These are phyloP conservation scores for Nesoenas mayeri DNA, from an alignment of 2,113 vertebrate species.

Conservation along the genomic window DNA sequence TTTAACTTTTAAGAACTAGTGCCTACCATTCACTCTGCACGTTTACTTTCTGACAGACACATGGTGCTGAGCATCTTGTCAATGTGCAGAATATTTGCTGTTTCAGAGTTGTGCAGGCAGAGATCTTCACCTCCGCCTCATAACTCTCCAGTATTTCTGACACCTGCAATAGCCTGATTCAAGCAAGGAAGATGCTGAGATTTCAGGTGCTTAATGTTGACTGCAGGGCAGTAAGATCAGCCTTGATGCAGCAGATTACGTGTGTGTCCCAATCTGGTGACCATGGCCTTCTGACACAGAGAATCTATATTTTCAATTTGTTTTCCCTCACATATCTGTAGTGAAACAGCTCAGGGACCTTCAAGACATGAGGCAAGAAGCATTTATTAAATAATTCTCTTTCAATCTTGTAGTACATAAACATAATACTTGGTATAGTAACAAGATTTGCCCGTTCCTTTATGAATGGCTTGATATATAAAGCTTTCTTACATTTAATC, in stretches of 20 bases:
- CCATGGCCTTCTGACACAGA: background rate
- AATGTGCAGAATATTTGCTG: background rate
- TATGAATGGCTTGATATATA: background rate
- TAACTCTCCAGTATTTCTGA: background rate
- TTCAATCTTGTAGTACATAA: background rate
- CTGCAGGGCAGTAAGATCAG: background rate
- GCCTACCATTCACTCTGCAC: background rate
- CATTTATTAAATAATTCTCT: background rate
- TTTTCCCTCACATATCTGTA: background rate
- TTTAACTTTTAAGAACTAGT: background rate
- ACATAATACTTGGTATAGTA: background rate
- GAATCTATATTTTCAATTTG: background rate
- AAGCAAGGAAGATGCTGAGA: background rate
- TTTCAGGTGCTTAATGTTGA: background rate
- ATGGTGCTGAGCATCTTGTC: background rate
- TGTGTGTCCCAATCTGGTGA: background rate
- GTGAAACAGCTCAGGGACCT: background rate
- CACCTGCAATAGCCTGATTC: background rate
- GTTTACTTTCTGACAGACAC: background rate
- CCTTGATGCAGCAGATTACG: background rate
- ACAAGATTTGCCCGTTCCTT: background rate
- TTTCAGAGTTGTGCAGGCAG: background rate
- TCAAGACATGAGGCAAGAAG: background rate
- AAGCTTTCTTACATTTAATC: background rate
- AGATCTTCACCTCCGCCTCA: fast-evolving